Percentiles rank a stretch among this genome's conserved stretches.
These are phyloP conservation scores for Erebia palarica DNA, from an alignment of 2,888 invertebrate species.

Conservation along the genomic window DNA sequence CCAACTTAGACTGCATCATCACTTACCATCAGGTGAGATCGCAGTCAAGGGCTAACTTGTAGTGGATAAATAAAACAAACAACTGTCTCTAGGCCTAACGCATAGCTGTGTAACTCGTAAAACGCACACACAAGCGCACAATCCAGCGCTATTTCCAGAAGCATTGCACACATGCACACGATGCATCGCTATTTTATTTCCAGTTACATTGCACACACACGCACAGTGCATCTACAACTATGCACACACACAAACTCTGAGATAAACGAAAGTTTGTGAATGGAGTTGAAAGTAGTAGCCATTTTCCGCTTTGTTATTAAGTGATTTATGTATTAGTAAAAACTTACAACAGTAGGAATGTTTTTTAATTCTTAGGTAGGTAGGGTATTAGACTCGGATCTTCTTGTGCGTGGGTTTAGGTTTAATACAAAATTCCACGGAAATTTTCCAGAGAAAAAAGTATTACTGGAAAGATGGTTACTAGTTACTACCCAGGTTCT, in stretches of 20 bases:
- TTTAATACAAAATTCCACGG: too few species aligned
- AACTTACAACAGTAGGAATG: background rate
- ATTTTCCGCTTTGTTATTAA: slow-evolving; percentile 26
- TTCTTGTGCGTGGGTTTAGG: too few species aligned
- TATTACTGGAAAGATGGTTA: too few species aligned
- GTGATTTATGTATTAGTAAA: slow-evolving; percentile 12
- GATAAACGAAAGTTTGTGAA: slow-evolving; percentile 57
- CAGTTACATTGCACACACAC: slow-evolving; percentile 26
- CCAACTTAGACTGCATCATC: too few species aligned
- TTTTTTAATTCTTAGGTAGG: background rate
- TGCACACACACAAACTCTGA: slow-evolving; percentile 29
- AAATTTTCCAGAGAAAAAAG: too few species aligned
- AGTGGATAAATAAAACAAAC: background rate
- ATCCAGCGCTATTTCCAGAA: slow-evolving; percentile 3
- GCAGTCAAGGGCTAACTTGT: too few species aligned
- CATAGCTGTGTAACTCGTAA: slow-evolving; percentile 13
- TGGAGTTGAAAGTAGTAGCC: slow-evolving; percentile 42
- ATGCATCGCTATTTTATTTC: slow-evolving; percentile 7
- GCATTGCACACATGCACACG: slow-evolving; percentile 14
- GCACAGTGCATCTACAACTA: slow-evolving; percentile 16
- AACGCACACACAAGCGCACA: background rate
- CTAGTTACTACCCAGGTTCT: too few species aligned
- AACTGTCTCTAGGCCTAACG: slow-evolving; percentile 10
- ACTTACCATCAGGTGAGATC: too few species aligned
- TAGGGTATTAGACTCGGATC: too few species aligned